Conservation (phyloP, 2,888 invertebrate genomes). For the Eupithecia insigniata region DNA sequence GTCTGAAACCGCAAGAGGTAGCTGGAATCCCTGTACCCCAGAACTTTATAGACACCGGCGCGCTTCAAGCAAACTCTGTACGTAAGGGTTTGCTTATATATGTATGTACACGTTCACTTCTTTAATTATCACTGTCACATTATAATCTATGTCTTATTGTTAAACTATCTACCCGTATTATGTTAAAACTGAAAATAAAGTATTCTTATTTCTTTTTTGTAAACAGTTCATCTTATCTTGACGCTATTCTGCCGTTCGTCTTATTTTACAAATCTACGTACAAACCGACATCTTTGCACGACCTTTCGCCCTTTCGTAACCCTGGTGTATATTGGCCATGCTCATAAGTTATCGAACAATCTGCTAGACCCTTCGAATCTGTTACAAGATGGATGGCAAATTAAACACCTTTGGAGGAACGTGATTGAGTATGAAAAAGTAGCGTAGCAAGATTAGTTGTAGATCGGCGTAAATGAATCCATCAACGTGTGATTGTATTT, state of each 20-base stretch:
- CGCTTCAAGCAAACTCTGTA: background rate
- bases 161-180: background rate
- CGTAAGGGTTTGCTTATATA: constrained; percentile 3
- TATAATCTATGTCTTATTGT: background rate
- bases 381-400: constrained; percentile 77
- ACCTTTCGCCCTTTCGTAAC: constrained; percentile 13
- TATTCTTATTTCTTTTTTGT: background rate
- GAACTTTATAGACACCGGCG: constrained; percentile 26
- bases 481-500: constrained; percentile 48
- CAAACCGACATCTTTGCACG: constrained; percentile 11
- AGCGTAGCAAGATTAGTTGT: constrained; percentile 66
- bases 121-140: background rate
- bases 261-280: constrained; percentile 1
- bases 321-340: constrained; percentile 23
- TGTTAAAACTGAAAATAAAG: background rate
- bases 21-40: constrained; percentile 18
- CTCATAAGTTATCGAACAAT: constrained; percentile 46
- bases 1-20: constrained; percentile 37
- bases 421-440: constrained; percentile 82
- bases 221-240: background rate
- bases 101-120: background rate
- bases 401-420: constrained; percentile 64
- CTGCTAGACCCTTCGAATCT: constrained; percentile 56
- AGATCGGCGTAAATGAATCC: constrained; percentile 55
- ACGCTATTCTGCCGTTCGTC: background rate